Evolutionary conservation across 2,888 invertebrate genomes (phyloP).

Genomic region (Megalurothrips usitatus): DNA sequence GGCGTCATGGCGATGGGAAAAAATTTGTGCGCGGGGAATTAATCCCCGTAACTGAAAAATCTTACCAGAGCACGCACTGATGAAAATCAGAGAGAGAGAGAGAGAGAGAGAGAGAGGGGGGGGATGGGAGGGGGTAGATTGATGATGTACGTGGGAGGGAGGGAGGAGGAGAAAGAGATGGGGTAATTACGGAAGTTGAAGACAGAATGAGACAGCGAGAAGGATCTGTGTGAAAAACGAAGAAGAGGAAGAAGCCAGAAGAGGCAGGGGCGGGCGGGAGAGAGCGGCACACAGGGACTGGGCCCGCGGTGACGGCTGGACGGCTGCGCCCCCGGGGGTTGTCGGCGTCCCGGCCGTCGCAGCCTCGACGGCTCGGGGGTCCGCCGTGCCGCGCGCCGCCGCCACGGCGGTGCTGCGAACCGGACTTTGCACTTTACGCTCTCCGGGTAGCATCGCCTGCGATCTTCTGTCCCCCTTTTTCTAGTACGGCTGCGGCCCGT

Average conservation of each 20-base stretch:
- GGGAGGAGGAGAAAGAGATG: neutral
- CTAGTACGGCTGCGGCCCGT: no score
- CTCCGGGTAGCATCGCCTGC: no score
- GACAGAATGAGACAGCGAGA: neutral
- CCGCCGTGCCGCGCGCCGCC: no score
- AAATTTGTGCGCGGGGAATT: no score
- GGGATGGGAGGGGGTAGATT: neutral
- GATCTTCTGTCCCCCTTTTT: no score
- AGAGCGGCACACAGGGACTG: neutral
- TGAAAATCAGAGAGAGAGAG: neutral
- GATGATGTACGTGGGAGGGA: neutral
- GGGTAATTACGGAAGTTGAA: conserved; percentile 22
- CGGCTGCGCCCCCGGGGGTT: no score
- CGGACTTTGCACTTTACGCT: no score
- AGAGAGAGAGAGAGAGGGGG: neutral
- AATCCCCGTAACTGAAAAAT: neutral
- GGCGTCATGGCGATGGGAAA: no score
- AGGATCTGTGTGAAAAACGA: neutral
- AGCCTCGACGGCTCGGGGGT: no score
- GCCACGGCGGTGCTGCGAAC: no score
- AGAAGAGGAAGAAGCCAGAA: neutral
- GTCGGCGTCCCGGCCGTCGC: no score
- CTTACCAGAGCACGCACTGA: neutral
- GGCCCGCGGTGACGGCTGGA: neutral
- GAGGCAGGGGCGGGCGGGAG: neutral